Percentiles rank a stretch among this genome's conserved stretches.
phyloP scores from a whole-genome alignment of 2,797 vertebrate species.

The Sebastes matsubarae region DNA sequence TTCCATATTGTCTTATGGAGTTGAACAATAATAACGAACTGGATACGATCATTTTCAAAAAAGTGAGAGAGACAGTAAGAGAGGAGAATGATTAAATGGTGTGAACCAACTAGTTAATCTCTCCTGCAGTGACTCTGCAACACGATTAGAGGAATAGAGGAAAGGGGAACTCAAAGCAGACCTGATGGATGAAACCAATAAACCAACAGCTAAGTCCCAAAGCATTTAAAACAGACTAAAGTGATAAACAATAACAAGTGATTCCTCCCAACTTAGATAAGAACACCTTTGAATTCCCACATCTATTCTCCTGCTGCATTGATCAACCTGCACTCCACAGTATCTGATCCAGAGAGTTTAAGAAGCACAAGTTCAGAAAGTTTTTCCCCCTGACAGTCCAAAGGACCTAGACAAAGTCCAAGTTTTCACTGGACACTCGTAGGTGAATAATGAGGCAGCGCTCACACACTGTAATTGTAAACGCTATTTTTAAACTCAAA shows the following conservation, averaged over 20 bases:
- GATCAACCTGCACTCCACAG: not conserved
- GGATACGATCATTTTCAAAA: not conserved
- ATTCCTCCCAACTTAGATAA: conserved; percentile 3
- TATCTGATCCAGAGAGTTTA: conserved; percentile 6
- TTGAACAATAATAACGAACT: not conserved
- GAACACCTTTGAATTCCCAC: conserved; percentile 7
- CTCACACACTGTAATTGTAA: not conserved
- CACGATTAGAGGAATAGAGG: not conserved
- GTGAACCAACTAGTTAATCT: not conserved
- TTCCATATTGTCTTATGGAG: not conserved
- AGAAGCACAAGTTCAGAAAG: not conserved
- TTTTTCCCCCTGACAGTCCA: not conserved
- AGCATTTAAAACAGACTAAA: not conserved
- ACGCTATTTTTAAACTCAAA: not conserved
- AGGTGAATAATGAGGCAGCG: conserved; percentile 5
- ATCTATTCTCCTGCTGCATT: not conserved
- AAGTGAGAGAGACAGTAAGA: not conserved
- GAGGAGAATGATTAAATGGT: not conserved
- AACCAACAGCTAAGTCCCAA: not conserved
- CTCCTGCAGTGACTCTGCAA: not conserved
- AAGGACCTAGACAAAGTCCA: not conserved
- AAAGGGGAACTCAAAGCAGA: conserved; percentile 1
- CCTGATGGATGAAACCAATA: conserved; percentile 7
- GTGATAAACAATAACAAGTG: conserved; percentile 12
- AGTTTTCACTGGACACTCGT: not conserved